phyloP scores from a whole-genome alignment of 2,888 invertebrate genomes.

The Andrena flavipes region DNA sequence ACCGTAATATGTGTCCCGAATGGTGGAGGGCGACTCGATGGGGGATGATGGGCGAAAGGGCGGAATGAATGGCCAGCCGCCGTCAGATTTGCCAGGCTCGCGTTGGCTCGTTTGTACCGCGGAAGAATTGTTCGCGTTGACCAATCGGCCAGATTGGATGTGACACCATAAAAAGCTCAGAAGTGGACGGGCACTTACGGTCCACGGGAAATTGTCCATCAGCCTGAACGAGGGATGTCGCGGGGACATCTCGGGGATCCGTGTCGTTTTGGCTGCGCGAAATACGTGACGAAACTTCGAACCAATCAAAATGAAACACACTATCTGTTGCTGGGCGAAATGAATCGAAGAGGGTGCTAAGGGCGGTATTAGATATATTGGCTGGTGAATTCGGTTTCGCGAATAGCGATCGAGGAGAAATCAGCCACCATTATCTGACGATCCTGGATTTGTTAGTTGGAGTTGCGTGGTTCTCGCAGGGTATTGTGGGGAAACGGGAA shows the following conservation, averaged over 20 bases:
- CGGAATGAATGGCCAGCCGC: slow-evolving; percentile 2
- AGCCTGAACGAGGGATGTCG: slow-evolving; percentile 62
- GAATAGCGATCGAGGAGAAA: too few species aligned
- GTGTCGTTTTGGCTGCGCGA: slow-evolving; percentile 47
- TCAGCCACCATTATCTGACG: too few species aligned
- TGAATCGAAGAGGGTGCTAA: neutral
- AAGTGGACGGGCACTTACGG: slow-evolving; percentile 62
- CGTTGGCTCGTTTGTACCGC: slow-evolving; percentile 50
- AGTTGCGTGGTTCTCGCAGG: too few species aligned
- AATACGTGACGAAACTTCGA: slow-evolving; percentile 58
- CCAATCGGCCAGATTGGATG: slow-evolving; percentile 72
- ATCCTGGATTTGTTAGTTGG: too few species aligned
- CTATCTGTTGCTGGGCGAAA: neutral
- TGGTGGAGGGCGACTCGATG: slow-evolving; percentile 12
- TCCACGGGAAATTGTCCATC: slow-evolving; percentile 69
- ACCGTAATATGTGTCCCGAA: neutral
- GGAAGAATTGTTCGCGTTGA: slow-evolving; percentile 21
- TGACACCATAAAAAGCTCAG: slow-evolving; percentile 76
- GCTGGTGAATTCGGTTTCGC: too few species aligned
- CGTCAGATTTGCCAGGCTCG: slow-evolving; percentile 60
- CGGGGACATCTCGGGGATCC: slow-evolving; percentile 44
- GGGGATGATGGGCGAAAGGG: neutral
- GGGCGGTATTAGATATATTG: too few species aligned
- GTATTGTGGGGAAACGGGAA: too few species aligned
- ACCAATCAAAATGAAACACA: slow-evolving; percentile 8